Evolutionary conservation across 2,888 invertebrate genomes (phyloP), one percentile per base, ranked within the genome.

Genomic region (Drosophila pegasa): DNA sequence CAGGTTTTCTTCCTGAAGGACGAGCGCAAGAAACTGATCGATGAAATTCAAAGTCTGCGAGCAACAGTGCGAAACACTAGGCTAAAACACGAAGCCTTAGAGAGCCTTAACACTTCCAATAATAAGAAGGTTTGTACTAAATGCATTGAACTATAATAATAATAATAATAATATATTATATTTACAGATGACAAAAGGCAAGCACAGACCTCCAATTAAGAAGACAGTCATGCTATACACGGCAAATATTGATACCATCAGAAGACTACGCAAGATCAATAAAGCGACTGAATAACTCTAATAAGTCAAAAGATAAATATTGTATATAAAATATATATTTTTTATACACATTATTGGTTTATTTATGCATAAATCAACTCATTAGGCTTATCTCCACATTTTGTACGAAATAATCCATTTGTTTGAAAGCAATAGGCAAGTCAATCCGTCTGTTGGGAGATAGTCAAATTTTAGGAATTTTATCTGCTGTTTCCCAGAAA

Each of bases 1-100:
- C 38, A 80, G 38, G 63, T 83, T 2, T 58, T 64, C 43, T 66
- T 62, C 47, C 40, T 80, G 7, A 68, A 64, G 22, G 55, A 67
- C 9, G 80, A 80, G 22, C 75, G 64, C 22, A 61, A 68, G 8
- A 75, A 80, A 22, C 20, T 83, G 8, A 38, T 60, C 2, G 48
- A 67, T 12, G 69, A 80, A 69, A 64, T 75, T 2, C 22, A 51
- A 35, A 56, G 35, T 16, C 75, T 80, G 3, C 51, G 51, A 8
- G 37, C 38, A 48, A 60, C 18, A 12, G 37, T 68, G 10, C 50
- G 20, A 7, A 72, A 29, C 5, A 9, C 38, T 3, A 16, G 16
- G 1, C 2, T 38, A 0, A 41, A 45, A 3, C 14, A 56, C n/a
- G 20, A 61, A 16, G 4, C n/a, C 12, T 2, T 29, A 8, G 48